Conservation (phyloP, 2,113 vertebrate species). For the Hipposideros armiger region DNA sequence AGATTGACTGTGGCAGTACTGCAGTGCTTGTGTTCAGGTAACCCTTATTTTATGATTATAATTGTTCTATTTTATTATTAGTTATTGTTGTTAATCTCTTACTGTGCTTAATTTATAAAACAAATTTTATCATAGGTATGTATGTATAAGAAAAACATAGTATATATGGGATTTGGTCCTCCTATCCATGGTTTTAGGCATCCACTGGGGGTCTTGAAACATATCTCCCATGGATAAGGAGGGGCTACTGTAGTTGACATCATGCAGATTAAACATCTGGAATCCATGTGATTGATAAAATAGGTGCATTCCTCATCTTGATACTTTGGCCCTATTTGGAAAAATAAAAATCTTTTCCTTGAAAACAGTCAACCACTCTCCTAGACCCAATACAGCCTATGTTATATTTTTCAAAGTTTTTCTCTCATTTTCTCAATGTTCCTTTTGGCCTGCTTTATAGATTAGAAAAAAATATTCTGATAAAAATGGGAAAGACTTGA, state of each 20-base stretch:
- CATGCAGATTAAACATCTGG: not conserved
- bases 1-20: too few relatives aligned
- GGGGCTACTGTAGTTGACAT: not conserved
- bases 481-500: not conserved
- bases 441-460: not conserved
- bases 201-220: not conserved
- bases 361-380: not conserved
- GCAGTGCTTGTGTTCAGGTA: not conserved
- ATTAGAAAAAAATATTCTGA: slow-evolving; percentile 4
- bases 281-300: not conserved
- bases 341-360: not conserved
- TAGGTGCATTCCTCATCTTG: not conserved
- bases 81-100: not conserved
- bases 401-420: not conserved
- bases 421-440: not conserved
- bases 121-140: not conserved
- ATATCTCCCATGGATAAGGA: too few relatives aligned
- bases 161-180: not conserved
- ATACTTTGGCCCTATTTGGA: not conserved
- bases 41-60: not conserved
- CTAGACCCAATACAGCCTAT: not conserved
- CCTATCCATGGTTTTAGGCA: not conserved
- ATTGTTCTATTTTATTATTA: not conserved
- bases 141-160: not conserved
- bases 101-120: not conserved